Evolutionary conservation across 2,888 invertebrate species (phyloP).

Genomic region (Drosophila flavopinicola): DNA sequence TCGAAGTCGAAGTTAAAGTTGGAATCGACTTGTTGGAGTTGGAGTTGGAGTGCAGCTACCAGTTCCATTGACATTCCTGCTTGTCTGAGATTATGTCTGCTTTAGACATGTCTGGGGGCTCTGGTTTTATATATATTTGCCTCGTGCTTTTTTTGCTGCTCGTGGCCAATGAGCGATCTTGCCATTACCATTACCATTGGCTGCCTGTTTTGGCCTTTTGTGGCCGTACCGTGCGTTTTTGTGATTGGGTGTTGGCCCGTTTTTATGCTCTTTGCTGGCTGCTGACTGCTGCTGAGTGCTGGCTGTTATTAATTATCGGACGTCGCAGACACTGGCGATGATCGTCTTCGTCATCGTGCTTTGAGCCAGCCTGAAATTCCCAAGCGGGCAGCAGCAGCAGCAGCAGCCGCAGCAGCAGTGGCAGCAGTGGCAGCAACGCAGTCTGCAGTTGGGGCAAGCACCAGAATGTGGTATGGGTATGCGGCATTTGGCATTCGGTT

Average conservation of each 20-base stretch:
- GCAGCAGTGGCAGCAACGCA: constrained; percentile 4
- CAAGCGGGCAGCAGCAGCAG: constrained; percentile 41
- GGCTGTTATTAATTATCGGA: constrained; percentile 73
- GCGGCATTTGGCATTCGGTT: constrained; percentile 53
- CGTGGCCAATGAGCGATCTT: constrained; percentile 52
- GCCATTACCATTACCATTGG: constrained; percentile 70
- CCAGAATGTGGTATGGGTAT: constrained; percentile 60
- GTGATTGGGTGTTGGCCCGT: constrained; percentile 72
- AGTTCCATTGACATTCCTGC: constrained; percentile 71
- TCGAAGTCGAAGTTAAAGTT: too few relatives aligned
- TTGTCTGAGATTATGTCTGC: constrained; percentile 82
- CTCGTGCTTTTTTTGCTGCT: constrained; percentile 26
- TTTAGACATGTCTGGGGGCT: constrained; percentile 43
- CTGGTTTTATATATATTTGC: constrained; percentile 34
- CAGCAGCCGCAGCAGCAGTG: constrained; percentile 7
- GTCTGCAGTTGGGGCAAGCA: constrained; percentile 46
- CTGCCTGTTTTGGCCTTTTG: constrained; percentile 47
- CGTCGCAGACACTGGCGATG: constrained; percentile 52
- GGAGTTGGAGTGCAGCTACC: constrained; percentile 6
- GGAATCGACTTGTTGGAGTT: too few relatives aligned
- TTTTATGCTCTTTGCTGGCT: constrained; percentile 67
- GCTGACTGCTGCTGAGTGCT: constrained; percentile 19
- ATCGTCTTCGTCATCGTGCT: constrained; percentile 36
- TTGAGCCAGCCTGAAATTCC: constrained; percentile 57
- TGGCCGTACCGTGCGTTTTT: constrained; percentile 43